These are phyloP conservation scores for Pyrocephalus nanus DNA, from an alignment of 2,797 vertebrate genomes.

Conservation along the genomic window DNA sequence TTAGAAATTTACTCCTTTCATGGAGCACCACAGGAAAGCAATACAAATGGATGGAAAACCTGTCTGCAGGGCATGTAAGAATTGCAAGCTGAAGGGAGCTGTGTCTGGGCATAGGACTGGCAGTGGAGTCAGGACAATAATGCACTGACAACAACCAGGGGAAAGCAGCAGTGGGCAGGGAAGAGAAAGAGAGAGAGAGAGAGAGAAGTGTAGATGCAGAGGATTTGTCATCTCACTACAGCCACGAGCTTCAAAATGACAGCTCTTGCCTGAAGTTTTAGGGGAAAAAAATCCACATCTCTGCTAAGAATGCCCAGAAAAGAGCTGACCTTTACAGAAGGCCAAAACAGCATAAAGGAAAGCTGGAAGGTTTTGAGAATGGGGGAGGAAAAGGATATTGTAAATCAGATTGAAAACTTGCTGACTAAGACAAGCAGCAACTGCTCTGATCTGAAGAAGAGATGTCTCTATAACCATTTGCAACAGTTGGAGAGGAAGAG, in stretches of 20 bases:
- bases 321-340: background rate
- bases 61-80: background rate
- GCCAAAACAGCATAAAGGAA: background rate
- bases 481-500: background rate
- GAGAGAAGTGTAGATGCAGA: background rate
- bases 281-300: background rate
- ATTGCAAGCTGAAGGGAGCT: background rate
- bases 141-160: background rate
- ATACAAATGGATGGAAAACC: background rate
- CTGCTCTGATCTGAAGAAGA: background rate
- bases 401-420: background rate
- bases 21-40: background rate
- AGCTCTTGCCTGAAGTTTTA: background rate
- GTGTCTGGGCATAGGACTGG: background rate
- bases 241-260: background rate
- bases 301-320: background rate
- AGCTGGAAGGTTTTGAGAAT: background rate
- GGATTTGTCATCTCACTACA: background rate
- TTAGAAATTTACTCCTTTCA: background rate
- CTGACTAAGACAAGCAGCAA: background rate
- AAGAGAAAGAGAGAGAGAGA: background rate
- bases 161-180: background rate
- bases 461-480: background rate
- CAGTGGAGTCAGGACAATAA: background rate
- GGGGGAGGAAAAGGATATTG: fast-evolving